Evolutionary conservation across 1,140 invertebrate species (phyloP), one percentile per base, ranked within the genome.

Genomic region (Lineus longissimus): DNA sequence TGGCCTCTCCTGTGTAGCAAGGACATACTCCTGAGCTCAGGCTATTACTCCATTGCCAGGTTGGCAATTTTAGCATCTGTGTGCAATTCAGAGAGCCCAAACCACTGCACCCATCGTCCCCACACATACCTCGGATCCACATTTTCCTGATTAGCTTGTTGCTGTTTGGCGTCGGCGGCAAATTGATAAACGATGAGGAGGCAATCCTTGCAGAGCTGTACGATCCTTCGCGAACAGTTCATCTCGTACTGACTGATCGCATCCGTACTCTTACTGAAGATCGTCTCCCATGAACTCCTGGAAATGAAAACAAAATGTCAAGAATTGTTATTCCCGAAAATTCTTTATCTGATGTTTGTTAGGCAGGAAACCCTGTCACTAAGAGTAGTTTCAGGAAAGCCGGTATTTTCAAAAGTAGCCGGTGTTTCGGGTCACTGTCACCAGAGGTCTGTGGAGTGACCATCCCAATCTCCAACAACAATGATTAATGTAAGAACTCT

Each of bases 161-260:
- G 25, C 73, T 15, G 13, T 31, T 76, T 68, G 9, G 77, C 77
- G 45, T 82, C 79, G 22, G 76, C 70, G 57, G 79, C 79, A 75
- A 81, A 82, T 73, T 81, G 79, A 65, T 81, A 81, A 0, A 82
- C 81, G 62, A 81, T 82, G 17, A 82, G 69, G 2, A 82, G 66
- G 66, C 80, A 81, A 68, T 82, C 80, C 40, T 72, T 70, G 64
- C 81, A 82, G 27, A 82, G 70, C 62, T 81, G 75, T 17, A 81
- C 78, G 54, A 82, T 76, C 27, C 80, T 65, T 15, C 78, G 71
- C 62, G 79, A 82, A 62, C 78, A 79, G 59, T 78, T 72, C 61
- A 82, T 64, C 57, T 82, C 81, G 4, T 30, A 60, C 31, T 74
- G 73, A 60, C 63, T 69, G 19, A 81, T 73, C 23, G 62, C 63